These are phyloP conservation scores for Chymomyza costata DNA, from an alignment of 1,140 invertebrate species.

Conservation along the genomic window DNA sequence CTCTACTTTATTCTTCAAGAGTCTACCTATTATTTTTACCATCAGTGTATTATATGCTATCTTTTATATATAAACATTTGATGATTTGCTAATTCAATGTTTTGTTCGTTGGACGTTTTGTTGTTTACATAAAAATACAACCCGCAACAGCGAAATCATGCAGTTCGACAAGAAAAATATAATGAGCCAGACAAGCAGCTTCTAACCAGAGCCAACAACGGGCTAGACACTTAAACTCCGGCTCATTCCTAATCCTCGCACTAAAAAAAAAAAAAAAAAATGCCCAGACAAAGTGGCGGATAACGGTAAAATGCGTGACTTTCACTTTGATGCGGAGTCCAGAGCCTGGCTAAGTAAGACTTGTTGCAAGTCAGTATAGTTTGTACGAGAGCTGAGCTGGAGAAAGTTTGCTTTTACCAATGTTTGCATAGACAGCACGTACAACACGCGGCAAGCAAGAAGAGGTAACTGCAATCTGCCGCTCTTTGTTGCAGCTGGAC, in stretches of 20 bases:
- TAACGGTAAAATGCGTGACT: slow-evolving; percentile 61
- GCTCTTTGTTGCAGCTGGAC: no score
- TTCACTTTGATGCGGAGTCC: slow-evolving; percentile 56
- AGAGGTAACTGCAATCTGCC: no score
- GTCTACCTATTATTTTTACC: no score
- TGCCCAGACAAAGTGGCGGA: slow-evolving; percentile 60
- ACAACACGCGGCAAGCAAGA: slow-evolving; percentile 10
- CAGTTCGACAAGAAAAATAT: slow-evolving; percentile 37
- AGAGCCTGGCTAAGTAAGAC: slow-evolving; percentile 13
- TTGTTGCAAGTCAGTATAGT: neutral
- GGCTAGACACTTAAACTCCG: neutral
- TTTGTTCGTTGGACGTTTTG: slow-evolving; percentile 16
- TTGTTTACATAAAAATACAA: slow-evolving; percentile 64
- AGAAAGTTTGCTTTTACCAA: slow-evolving; percentile 33
- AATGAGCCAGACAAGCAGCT: slow-evolving; percentile 53
- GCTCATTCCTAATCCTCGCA: neutral
- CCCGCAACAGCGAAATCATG: slow-evolving; percentile 29
- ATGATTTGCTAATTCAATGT: slow-evolving; percentile 54
- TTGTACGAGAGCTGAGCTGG: slow-evolving; percentile 4
- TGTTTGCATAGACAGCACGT: slow-evolving; percentile 32
- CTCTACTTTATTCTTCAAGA: no score
- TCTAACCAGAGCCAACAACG: slow-evolving; percentile 13
- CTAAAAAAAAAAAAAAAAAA: no score
- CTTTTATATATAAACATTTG: slow-evolving; percentile 24
- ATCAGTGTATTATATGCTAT: neutral